Evolutionary conservation across 2,797 vertebrate species (phyloP), one percentile per base, ranked within the genome.

Genomic region (Echiichthys vipera): DNA sequence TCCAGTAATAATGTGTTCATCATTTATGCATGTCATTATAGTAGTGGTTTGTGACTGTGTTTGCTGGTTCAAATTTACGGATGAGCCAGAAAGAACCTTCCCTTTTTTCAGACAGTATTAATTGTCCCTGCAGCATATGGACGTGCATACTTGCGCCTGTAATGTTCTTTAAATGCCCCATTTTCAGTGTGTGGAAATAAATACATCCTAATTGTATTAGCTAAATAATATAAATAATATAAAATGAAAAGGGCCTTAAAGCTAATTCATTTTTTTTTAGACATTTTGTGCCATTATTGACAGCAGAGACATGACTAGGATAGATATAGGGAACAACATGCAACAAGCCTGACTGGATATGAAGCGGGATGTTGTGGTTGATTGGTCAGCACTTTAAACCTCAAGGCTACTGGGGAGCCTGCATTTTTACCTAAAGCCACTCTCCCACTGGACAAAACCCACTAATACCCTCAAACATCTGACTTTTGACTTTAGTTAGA

Each of bases 1-100:
- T 72, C 13, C 27, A 22, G 36, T 54, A 37, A 57, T 18, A 58
- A 51, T 55, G 30, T 32, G 2, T 51, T 29, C n/a, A 36, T 61
- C 2, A 15, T 71, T 56, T 58, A 51, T 53, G n/a, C 37, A 59
- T 67, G 30, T 17, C 5, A 27, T 39, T 5, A 24, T 1, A 42
- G 11, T 14, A 34, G 13, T 46, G 12, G 13, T 49, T 27, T 53
- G 6, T 22, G 15, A 55, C 14, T 53, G 18, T 18, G 11, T 12
- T 24, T 47, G 14, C 22, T 25, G 12, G 22, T n/a, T 62, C 2
- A 61, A 45, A 50, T 45, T 17, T 15, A 18, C 0, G 0, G 25
- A 57, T 29, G 4, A 58, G 5, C 49, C 30, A n/a, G 8, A 36
- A 29, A 47, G 39, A 32, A 6, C 11, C 3, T 20, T 58, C 50